phyloP scores from a whole-genome alignment of 2,797 vertebrate species.

The Falco biarmicus region DNA sequence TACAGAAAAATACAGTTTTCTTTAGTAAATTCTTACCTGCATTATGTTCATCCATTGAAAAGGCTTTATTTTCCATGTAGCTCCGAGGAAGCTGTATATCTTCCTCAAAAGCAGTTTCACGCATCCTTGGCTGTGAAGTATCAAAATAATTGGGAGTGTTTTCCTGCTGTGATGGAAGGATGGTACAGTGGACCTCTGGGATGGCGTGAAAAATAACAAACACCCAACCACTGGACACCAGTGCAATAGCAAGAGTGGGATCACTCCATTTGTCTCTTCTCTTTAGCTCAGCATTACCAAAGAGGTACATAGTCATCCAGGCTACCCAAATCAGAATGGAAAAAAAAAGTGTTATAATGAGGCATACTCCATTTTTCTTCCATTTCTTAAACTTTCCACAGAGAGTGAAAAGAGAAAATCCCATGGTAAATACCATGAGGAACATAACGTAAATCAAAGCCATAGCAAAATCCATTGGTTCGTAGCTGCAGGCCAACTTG shows the following conservation, averaged over 20 bases:
- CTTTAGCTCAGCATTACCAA: slow-evolving; percentile 85
- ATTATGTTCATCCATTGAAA: slow-evolving; percentile 92
- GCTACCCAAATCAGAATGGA: slow-evolving; percentile 92
- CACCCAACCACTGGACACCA: slow-evolving; percentile 94
- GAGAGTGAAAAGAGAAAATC: slow-evolving; percentile 85
- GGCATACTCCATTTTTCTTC: slow-evolving; percentile 89
- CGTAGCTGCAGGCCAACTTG: slow-evolving; percentile 88
- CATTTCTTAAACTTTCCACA: slow-evolving; percentile 92
- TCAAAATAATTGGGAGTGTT: slow-evolving; percentile 95
- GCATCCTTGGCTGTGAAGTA: slow-evolving; percentile 92
- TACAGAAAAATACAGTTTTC: background rate
- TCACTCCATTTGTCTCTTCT: slow-evolving; percentile 88
- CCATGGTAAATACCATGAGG: slow-evolving; percentile 84
- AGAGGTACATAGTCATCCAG: slow-evolving; percentile 96
- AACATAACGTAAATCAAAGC: slow-evolving; percentile 92
- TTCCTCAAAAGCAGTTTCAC: slow-evolving; percentile 95
- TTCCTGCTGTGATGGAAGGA: slow-evolving; percentile 89
- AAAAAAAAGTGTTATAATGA: slow-evolving; percentile 87
- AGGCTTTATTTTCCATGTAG: slow-evolving; percentile 97
- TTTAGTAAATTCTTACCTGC: slow-evolving; percentile 78
- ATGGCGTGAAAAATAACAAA: slow-evolving; percentile 93
- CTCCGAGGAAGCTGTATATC: slow-evolving; percentile 92
- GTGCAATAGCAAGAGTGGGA: slow-evolving; percentile 89
- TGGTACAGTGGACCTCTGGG: slow-evolving; percentile 90
- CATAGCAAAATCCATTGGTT: slow-evolving; percentile 91